Conservation (phyloP, 2,797 vertebrate genomes). For the Myotis myotis region DNA sequence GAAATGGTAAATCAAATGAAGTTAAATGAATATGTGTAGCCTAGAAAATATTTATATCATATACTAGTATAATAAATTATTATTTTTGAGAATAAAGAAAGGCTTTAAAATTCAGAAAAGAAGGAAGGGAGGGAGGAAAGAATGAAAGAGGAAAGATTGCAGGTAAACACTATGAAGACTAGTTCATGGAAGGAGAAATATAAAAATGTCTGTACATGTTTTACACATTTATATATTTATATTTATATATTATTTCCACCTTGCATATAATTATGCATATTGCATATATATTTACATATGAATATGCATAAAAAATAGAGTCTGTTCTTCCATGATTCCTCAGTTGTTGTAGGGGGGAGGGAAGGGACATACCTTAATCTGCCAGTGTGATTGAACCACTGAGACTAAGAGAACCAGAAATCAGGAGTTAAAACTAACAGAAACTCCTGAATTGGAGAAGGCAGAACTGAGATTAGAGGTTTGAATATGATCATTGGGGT, state of each 20-base stretch:
- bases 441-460: not conserved
- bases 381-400: not conserved
- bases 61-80: not conserved
- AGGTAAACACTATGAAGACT: not conserved
- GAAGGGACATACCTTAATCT: not conserved
- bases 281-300: not conserved
- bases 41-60: not conserved
- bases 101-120: not conserved
- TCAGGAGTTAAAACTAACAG: not conserved
- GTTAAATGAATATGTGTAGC: not conserved
- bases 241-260: not conserved
- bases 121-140: not conserved
- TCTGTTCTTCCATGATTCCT: not conserved
- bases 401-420: not conserved
- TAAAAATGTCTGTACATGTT: not conserved
- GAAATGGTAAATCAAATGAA: not conserved
- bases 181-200: not conserved
- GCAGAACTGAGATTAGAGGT: not conserved
- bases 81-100: not conserved
- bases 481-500: not conserved
- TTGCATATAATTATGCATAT: not conserved
- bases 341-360: not conserved
- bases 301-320: not conserved
- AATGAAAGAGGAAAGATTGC: not conserved
- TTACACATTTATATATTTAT: not conserved